These are phyloP conservation scores for Azemiops feae DNA, from an alignment of 2,113 vertebrate genomes.

Conservation along the genomic window DNA sequence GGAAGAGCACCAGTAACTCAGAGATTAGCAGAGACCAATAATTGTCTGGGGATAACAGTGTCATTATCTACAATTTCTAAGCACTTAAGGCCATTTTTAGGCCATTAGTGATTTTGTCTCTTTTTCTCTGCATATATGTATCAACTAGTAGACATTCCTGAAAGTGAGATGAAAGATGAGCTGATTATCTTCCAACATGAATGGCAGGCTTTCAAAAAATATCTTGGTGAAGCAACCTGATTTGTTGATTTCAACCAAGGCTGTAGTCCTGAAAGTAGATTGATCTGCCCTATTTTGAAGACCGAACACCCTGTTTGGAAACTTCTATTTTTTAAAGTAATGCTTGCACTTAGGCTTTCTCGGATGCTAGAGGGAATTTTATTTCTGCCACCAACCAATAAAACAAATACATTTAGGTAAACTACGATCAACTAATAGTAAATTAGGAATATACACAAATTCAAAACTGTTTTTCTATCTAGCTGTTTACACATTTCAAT, in stretches of 20 bases:
- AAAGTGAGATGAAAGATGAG: slow-evolving; percentile 51
- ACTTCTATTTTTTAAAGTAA: not conserved
- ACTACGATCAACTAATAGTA: not conserved
- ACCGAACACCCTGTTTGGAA: not conserved
- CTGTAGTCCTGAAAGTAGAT: not conserved
- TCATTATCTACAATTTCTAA: slow-evolving; percentile 68
- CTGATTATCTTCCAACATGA: slow-evolving; percentile 62
- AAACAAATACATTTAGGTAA: not conserved
- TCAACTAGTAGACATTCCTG: slow-evolving; percentile 43
- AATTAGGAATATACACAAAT: not conserved
- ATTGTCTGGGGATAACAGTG: slow-evolving; percentile 44
- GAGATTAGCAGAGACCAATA: slow-evolving; percentile 51
- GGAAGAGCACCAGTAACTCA: slow-evolving; percentile 7
- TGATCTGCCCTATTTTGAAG: not conserved
- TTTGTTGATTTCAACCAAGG: slow-evolving; percentile 33
- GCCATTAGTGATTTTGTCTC: slow-evolving; percentile 45
- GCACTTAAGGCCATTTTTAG: slow-evolving; percentile 55
- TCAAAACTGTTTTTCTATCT: not conserved
- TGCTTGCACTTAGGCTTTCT: not conserved
- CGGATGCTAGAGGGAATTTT: not conserved
- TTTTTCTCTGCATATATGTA: slow-evolving; percentile 35
- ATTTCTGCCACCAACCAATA: not conserved
- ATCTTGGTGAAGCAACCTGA: slow-evolving; percentile 48
- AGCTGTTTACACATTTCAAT: not conserved
- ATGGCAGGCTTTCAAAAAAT: slow-evolving; percentile 66